A percentile compares a stretch with the other conserved stretches of the same genome.
Evolutionary conservation across 2,888 invertebrate genomes (phyloP).

Genomic region (Melanostoma mellinum): DNA sequence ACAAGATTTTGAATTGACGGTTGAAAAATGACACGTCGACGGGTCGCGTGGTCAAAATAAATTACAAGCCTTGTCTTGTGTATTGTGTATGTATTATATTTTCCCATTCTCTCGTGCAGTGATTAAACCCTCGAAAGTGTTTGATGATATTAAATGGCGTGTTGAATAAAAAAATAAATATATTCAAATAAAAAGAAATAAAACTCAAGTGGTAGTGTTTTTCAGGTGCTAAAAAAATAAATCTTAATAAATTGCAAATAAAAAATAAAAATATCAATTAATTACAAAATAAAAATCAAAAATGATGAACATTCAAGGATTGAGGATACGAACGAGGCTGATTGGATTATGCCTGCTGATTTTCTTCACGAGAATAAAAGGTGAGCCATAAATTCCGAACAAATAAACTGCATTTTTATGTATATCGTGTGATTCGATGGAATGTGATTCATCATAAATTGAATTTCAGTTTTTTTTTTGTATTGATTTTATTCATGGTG

Average conservation of each 20-base stretch:
- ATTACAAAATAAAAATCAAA: conserved; percentile 27
- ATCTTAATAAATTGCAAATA: neutral
- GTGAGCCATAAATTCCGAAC: conserved; percentile 75
- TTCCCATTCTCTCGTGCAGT: conserved; percentile 2
- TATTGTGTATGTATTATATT: conserved; percentile 7
- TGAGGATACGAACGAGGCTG: conserved; percentile 64
- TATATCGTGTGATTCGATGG: neutral
- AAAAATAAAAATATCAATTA: too few species aligned
- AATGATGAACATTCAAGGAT: conserved; percentile 55
- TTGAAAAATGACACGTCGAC: neutral
- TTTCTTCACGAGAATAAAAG: conserved; percentile 79
- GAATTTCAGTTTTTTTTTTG: too few species aligned
- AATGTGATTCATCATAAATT: neutral
- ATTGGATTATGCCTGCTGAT: conserved; percentile 78
- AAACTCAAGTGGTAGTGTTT: conserved; percentile 9
- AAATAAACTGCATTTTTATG: neutral
- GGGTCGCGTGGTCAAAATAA: conserved; percentile 5
- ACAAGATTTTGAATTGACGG: neutral
- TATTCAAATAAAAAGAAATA: neutral
- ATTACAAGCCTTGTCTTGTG: too few species aligned
- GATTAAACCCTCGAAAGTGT: conserved; percentile 11
- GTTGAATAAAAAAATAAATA: neutral
- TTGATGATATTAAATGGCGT: neutral
- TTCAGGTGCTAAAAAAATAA: conserved; percentile 12
- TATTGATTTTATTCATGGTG: too few species aligned